Percentiles rank a stretch among this genome's conserved stretches.
These are phyloP conservation scores for Scotopteryx bipunctaria DNA, from an alignment of 2,888 invertebrate genomes.

Conservation along the genomic window DNA sequence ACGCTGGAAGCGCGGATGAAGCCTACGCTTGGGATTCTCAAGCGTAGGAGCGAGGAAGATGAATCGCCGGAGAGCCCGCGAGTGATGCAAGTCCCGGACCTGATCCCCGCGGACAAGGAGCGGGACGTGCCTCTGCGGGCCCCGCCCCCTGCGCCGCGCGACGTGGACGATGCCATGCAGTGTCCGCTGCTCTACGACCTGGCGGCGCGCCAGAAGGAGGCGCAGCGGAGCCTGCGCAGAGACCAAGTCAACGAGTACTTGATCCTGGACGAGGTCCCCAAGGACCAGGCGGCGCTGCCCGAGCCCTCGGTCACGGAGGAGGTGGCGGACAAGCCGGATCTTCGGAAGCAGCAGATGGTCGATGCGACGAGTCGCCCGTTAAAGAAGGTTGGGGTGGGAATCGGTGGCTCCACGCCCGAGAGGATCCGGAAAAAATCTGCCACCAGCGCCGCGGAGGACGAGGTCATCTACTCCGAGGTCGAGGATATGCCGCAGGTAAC, in stretches of 20 bases:
- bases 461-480: constrained; percentile 72
- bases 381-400: constrained; percentile 29
- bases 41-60: constrained; percentile 46
- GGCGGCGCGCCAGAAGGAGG: constrained; percentile 23
- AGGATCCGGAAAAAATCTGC: constrained; percentile 19
- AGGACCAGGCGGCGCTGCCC: constrained; percentile 60
- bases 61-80: constrained; percentile 27
- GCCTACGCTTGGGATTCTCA: constrained; percentile 67
- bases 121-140: neutral
- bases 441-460: constrained; percentile 42
- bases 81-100: constrained; percentile 10
- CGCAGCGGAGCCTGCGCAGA: constrained; percentile 32
- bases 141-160: constrained; percentile 1
- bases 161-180: constrained; percentile 27
- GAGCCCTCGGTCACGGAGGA: constrained; percentile 60
- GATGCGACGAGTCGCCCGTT: constrained; percentile 12
- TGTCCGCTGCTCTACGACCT: constrained; percentile 49
- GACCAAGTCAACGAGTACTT: constrained; percentile 60
- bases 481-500: constrained; percentile 68
- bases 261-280: constrained; percentile 62
- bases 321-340: neutral
- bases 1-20: constrained; percentile 66
- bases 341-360: constrained; percentile 4
- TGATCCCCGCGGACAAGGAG: constrained; percentile 5
- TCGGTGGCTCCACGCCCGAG: constrained; percentile 32